A percentile compares a stretch with the other conserved stretches of the same genome.
Conservation (phyloP, 2,797 vertebrate species). For the Sarcoramphus papa region DNA sequence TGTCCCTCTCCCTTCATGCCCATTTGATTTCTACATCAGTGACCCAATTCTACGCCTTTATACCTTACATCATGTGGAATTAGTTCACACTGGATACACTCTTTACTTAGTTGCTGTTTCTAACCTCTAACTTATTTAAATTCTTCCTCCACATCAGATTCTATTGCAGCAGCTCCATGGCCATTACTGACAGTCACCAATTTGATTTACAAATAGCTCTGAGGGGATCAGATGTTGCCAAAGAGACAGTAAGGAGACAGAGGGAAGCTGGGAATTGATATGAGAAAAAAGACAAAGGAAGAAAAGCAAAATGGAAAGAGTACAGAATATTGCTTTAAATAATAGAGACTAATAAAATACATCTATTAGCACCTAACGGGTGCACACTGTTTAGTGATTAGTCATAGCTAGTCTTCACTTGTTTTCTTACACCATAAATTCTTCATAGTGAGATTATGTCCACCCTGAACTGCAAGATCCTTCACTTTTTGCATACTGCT, state of each 20-base stretch:
- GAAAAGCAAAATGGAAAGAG: neutral
- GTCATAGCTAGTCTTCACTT: neutral
- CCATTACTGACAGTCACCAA: conserved; percentile 5
- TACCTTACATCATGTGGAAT: neutral
- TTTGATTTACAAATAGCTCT: conserved; percentile 51
- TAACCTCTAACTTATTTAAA: conserved; percentile 19
- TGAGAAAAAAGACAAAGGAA: neutral
- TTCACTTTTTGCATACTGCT: neutral
- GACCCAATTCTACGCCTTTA: neutral
- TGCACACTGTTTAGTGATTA: neutral
- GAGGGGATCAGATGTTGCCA: conserved; percentile 12
- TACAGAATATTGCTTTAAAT: neutral
- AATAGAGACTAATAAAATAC: neutral
- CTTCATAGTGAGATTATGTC: neutral
- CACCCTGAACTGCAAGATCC: neutral
- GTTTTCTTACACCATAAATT: neutral
- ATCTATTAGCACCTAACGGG: neutral
- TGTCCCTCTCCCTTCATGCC: neutral
- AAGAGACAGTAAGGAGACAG: neutral
- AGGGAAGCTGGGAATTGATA: neutral
- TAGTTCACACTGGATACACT: neutral
- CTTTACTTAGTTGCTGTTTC: neutral
- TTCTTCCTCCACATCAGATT: conserved; percentile 12
- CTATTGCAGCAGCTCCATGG: conserved; percentile 15
- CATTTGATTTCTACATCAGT: neutral